A percentile compares a stretch with the other conserved stretches of the same genome.
Conservation (phyloP, 2,113 vertebrate genomes). For the Apteryx mantelli region DNA sequence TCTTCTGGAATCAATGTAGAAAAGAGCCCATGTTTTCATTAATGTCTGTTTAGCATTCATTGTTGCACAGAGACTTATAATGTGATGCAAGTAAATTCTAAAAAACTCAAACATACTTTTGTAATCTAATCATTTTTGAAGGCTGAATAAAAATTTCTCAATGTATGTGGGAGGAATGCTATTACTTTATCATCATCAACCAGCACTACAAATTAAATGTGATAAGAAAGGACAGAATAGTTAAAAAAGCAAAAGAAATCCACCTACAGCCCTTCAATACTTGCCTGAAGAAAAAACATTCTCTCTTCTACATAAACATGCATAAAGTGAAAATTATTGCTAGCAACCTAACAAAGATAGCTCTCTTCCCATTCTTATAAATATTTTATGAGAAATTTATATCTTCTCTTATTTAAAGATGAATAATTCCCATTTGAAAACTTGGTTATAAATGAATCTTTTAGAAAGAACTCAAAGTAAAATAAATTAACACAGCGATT, state of each 20-base stretch:
- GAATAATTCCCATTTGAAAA: slow-evolving; percentile 45
- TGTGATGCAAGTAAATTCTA: background rate
- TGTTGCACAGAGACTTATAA: background rate
- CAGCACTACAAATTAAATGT: slow-evolving; percentile 30
- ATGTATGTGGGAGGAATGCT: slow-evolving; percentile 25
- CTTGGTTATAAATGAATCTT: slow-evolving; percentile 25
- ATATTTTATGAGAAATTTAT: slow-evolving; percentile 44
- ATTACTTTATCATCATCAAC: slow-evolving; percentile 43
- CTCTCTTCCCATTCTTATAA: slow-evolving; percentile 28
- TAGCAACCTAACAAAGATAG: slow-evolving; percentile 17
- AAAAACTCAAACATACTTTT: background rate
- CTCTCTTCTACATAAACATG: background rate
- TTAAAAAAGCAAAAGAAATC: slow-evolving; percentile 39
- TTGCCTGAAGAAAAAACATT: slow-evolving; percentile 31
- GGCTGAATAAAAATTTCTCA: background rate
- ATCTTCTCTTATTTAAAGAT: slow-evolving; percentile 29
- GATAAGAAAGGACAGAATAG: slow-evolving; percentile 8
- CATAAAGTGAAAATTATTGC: slow-evolving; percentile 22
- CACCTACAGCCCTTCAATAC: background rate
- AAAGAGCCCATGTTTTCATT: background rate
- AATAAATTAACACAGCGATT: slow-evolving; percentile 14
- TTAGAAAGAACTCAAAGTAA: slow-evolving; percentile 1
- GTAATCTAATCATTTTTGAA: slow-evolving; percentile 26
- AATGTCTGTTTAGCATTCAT: background rate
- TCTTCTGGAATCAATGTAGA: slow-evolving; percentile 15